Evolutionary conservation across 2,113 vertebrate species (phyloP).

Genomic region (Butorides virescens): DNA sequence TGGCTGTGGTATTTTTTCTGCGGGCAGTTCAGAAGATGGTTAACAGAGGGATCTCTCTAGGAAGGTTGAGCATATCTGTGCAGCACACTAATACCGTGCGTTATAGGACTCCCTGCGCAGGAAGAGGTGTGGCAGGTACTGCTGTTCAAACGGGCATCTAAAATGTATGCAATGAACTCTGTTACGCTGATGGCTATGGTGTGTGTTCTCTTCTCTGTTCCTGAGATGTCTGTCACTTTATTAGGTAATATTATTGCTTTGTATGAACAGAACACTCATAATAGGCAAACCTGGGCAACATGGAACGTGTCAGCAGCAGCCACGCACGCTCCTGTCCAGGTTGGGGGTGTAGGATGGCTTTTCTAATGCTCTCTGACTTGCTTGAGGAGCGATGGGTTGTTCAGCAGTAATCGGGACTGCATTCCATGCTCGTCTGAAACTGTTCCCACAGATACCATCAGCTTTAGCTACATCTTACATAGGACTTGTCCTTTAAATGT

Average conservation of each 20-base stretch:
- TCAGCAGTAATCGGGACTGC: background rate
- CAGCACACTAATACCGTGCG: background rate
- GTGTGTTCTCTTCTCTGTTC: background rate
- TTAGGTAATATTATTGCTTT: background rate
- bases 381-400: background rate
- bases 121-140: background rate
- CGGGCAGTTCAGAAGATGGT: background rate
- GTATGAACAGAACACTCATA: background rate
- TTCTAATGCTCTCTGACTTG: background rate
- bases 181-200: no score
- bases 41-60: background rate
- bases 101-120: background rate
- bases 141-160: background rate
- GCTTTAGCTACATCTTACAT: background rate
- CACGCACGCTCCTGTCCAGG: accelerated
- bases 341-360: background rate
- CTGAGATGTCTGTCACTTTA: no score
- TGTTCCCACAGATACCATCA: background rate
- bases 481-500: background rate
- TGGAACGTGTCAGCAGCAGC: background rate
- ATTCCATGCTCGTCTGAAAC: background rate
- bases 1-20: background rate
- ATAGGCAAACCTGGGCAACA: background rate
- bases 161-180: no score
- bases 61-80: background rate